Evolutionary conservation across 2,797 vertebrate genomes (phyloP).

Genomic region (Chiloscyllium punctatum): DNA sequence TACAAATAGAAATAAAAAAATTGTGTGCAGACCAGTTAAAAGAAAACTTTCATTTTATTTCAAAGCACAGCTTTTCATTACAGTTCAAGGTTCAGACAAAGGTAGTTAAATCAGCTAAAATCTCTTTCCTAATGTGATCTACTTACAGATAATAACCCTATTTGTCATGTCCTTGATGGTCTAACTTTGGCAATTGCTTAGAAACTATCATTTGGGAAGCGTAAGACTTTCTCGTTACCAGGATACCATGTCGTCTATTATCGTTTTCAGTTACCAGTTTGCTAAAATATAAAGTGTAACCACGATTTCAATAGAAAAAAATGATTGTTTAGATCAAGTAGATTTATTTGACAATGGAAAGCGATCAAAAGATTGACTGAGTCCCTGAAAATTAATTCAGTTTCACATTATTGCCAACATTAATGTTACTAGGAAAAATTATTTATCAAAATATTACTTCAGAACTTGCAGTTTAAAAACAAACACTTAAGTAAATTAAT

Average conservation of each 20-base stretch:
- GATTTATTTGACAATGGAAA: not conserved
- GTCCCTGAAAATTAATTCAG: constrained; percentile 2
- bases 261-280: constrained; percentile 53
- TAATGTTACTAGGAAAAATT: not conserved
- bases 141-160: constrained; percentile 53
- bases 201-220: constrained; percentile 53
- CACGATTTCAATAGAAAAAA: constrained; percentile 15
- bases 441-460: not conserved
- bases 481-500: not conserved
- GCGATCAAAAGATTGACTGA: not conserved
- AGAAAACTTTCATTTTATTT: not conserved
- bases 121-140: constrained; percentile 54
- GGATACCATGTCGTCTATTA: constrained; percentile 50
- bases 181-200: constrained; percentile 55
- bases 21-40: not conserved
- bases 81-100: constrained; percentile 41
- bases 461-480: not conserved
- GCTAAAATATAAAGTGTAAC: constrained; percentile 40
- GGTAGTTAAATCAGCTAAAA: constrained; percentile 47
- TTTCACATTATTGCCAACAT: not conserved
- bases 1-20: not conserved
- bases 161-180: constrained; percentile 57
- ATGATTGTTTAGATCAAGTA: constrained; percentile 7
- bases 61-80: constrained; percentile 43
- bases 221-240: constrained; percentile 41